Conservation (phyloP, 2,888 invertebrate genomes). For the Hydrotaea cyrtoneurina region DNA sequence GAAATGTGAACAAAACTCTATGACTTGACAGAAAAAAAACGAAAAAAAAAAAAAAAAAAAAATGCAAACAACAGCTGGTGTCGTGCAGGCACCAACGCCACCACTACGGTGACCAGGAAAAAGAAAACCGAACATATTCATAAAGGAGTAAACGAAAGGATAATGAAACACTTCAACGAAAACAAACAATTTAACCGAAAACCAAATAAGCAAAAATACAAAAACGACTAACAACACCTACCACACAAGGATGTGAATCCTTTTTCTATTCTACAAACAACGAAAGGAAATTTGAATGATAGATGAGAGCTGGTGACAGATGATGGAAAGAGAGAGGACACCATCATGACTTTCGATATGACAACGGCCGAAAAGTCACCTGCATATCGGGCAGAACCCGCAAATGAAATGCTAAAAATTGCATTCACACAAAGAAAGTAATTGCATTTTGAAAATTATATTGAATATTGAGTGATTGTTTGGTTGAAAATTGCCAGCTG, state of each 20-base stretch:
- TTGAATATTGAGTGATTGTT: conserved; percentile 8
- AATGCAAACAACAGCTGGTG: conserved; percentile 20
- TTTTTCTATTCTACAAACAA: neutral
- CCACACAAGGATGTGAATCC: neutral
- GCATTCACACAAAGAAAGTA: neutral
- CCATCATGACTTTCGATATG: neutral
- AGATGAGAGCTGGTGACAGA: conserved; percentile 12
- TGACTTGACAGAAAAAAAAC: conserved; percentile 10
- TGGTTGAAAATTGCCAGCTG: conserved; percentile 8
- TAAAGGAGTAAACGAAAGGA: conserved; percentile 53
- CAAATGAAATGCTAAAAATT: conserved; percentile 17
- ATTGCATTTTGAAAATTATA: neutral
- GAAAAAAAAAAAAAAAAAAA: neutral
- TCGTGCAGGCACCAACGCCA: neutral
- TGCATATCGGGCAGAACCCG: neutral
- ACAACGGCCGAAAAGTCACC: conserved; percentile 26
- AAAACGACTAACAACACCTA: neutral
- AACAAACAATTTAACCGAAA: conserved; percentile 52
- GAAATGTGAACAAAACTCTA: neutral
- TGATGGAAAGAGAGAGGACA: neutral
- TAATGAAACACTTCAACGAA: conserved; percentile 60
- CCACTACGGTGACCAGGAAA: neutral
- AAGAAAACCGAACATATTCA: conserved; percentile 4
- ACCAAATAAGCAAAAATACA: neutral
- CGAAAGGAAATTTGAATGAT: neutral